Base-by-base conservation (phyloP, 1,140 invertebrate species). In the Drosophila takahashii region DNA sequence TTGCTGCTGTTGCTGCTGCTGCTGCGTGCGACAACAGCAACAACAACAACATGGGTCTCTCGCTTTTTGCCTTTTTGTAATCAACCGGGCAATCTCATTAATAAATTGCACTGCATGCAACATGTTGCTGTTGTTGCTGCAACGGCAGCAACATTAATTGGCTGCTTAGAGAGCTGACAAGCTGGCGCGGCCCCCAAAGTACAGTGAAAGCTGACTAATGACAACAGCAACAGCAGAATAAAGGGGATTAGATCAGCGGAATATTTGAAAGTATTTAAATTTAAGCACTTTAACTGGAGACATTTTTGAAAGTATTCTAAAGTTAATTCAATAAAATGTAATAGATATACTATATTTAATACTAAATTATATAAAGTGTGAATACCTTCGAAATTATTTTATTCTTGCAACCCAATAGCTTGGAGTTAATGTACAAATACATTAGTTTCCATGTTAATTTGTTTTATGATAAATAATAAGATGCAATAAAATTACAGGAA, bases 51-150 rank as follows among this genome's bases (percentile, higher is more conserved):
- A 79, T 47, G 44, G 22, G 22, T 47, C 44, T 47, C 22, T 47
- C 22, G 48, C 48, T 51, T 16, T 42, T 70, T 53, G 67, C 51
- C 65, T 71, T 75, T 79, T 81, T 81, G 73, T 75, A 91, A 91
- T 91, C 89, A 90, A 90, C 69, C 64, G 66, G 73, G 89, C 89
- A 90, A 89, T 90, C 89, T 91, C 89, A 91, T 91, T 91, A 91
- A 91, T 91, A 91, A 90, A 90, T 91, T 85, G 89, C 89, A 53
- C 89, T 72, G 81, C 84, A 90, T 91, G 89, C 81, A 86, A 86
- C 81, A 86, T 80, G 81, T 79, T 74, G 73, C 62, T 57, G 65
- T 41, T 62, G 81, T 53, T 53, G 57, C 61, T 36, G 64, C 34
- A 65, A 66, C 75, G 37, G 79, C 80, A 71, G 77, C 73, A 85